phyloP scores from a whole-genome alignment of 2,113 vertebrate species.

The Pachycephala philippinensis region DNA sequence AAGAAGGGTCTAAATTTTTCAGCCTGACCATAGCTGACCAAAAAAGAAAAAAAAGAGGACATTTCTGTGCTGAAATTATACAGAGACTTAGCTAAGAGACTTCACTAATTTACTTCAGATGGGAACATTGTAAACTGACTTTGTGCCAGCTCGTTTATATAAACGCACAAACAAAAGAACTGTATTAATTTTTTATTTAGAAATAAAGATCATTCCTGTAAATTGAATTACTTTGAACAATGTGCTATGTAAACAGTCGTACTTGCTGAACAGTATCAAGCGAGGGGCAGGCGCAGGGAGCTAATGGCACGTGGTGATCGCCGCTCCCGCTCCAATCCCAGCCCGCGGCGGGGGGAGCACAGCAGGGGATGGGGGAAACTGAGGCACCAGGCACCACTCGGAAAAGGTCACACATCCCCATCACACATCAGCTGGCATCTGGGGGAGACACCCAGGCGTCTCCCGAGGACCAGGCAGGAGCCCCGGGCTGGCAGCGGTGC shows the following conservation, averaged over 20 bases:
- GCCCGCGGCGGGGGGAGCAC: background rate
- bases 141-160: slow-evolving; percentile 53
- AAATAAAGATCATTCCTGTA: slow-evolving; percentile 59
- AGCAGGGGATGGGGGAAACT: background rate
- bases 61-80: slow-evolving; percentile 61
- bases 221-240: slow-evolving; percentile 66
- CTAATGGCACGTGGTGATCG: slow-evolving; percentile 19
- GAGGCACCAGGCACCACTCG: background rate
- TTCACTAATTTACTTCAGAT: slow-evolving; percentile 65
- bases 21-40: slow-evolving; percentile 16
- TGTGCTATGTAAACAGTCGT: slow-evolving; percentile 52
- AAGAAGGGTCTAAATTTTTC: slow-evolving; percentile 2
- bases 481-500: accelerated
- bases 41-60: background rate
- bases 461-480: background rate
- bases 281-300: background rate
- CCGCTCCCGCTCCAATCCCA: background rate
- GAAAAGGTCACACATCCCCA: background rate
- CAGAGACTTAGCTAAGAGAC: slow-evolving; percentile 64
- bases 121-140: slow-evolving; percentile 50
- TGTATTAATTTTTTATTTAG: slow-evolving; percentile 68
- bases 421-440: background rate
- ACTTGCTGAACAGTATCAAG: background rate
- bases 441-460: background rate
- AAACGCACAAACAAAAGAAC: slow-evolving; percentile 62